Percentiles rank a stretch among this genome's conserved stretches.
These are phyloP conservation scores for Euplexia lucipara DNA, from an alignment of 2,888 invertebrate species.

Conservation along the genomic window DNA sequence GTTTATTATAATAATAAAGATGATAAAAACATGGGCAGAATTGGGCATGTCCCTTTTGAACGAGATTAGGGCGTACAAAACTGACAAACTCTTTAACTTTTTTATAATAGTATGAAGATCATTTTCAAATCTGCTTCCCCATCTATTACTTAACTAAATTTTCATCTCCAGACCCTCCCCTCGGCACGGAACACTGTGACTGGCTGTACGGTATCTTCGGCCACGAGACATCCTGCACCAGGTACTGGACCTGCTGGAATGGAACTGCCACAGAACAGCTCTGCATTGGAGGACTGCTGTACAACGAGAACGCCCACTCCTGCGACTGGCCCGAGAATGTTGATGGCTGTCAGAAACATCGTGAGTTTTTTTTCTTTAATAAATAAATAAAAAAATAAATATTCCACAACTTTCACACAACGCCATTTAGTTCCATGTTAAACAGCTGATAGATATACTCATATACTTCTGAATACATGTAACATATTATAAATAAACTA, in stretches of 20 bases:
- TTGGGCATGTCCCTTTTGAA: too few relatives aligned
- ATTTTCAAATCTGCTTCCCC: not conserved
- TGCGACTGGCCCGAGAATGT: conserved; percentile 99
- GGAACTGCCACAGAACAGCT: conserved; percentile 98
- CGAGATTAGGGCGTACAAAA: too few relatives aligned
- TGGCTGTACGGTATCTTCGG: conserved; percentile 98
- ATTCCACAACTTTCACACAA: too few relatives aligned
- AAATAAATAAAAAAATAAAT: too few relatives aligned
- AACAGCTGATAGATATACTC: too few relatives aligned
- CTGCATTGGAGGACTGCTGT: conserved; percentile 97
- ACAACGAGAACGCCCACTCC: conserved; percentile 97
- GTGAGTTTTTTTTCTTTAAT: conserved; percentile 91
- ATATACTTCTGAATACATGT: too few relatives aligned
- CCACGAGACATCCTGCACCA: conserved; percentile 97
- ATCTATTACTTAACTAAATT: not conserved
- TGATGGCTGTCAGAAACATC: conserved; percentile 98
- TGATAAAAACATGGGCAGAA: too few relatives aligned
- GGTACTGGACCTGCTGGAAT: conserved; percentile 99
- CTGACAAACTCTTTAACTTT: too few relatives aligned
- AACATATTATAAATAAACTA: too few relatives aligned
- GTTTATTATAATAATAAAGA: too few relatives aligned
- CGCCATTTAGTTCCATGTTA: too few relatives aligned
- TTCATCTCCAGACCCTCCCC: conserved; percentile 93
- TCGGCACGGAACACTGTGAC: conserved; percentile 96
- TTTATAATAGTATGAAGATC: too few relatives aligned